Evolutionary conservation across 1,140 invertebrate genomes (phyloP), one percentile per base, ranked within the genome.

Genomic region (Drosophila trapezifrons): DNA sequence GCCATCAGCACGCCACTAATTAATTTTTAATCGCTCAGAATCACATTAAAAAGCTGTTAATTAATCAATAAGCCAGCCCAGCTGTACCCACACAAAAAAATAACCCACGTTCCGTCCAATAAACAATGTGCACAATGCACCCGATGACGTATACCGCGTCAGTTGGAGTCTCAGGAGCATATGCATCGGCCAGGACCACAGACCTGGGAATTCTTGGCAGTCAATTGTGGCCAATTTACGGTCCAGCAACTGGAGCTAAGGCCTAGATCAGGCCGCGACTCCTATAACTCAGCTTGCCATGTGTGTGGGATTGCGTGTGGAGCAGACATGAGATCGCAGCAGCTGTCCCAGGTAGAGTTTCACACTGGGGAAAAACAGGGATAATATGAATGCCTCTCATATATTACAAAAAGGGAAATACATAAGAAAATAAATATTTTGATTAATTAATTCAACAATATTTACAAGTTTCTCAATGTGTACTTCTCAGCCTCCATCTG

Each of bases 141-240:
- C 42, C 63, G 18, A 46, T 55, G 78, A 65, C 65, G 71, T 47
- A 20, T 54, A 66, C 56, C 58, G 29, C 18, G 18, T 66, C 38
- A n/a, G 29, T 67, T 66, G 2, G 17, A 45, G 52, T 46, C 42
- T 25, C 18, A 12, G 64, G 17, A 62, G 20, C 29, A 60, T 20
- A 62, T 17, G 22, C 32, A 22, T 22, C 9, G 22, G 15, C 32
- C 17, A 37, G 55, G 32, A 38, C 51, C 49, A 22, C 29, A 35
- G 18, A 57, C 18, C 62, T 32, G 47, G 38, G 38, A 38, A 71
- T 71, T 83, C 73, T 58, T 63, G 70, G 59, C 78, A 78, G 78
- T 86, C 83, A 86, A 78, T 86, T 82, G 70, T 70, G 66, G 66
- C 42, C 79, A 87, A 87, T 86, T 85, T 85, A 85, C 70, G 74